Evolutionary conservation across 1,140 invertebrate species (phyloP), one percentile per base, ranked within the genome.

Genomic region (Caenorhabditis briggsae): DNA sequence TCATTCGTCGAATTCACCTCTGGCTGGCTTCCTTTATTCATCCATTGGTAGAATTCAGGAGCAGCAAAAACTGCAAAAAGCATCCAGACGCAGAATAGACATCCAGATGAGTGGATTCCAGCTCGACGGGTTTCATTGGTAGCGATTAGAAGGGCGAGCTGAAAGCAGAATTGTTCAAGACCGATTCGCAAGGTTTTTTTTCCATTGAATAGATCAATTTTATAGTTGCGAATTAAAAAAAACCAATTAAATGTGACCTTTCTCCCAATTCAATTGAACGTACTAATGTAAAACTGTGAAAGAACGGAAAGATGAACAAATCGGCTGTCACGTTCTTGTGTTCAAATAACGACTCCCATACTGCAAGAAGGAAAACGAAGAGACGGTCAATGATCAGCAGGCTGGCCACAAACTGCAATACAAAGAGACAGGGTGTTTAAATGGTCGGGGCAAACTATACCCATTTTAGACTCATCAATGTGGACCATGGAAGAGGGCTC

Each of bases 1-100:
- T 78, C 23, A 78, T 78, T 78, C 23, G 46, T 2, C 6, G n/a
- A 78, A 70, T 46, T 43, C 59, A 87, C 86, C 12, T 55, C 64
- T 48, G 82, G 83, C 33, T 88, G 83, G 41, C 82, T 88, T n/a
- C 88, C 88, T 43, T 86, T 87, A 14, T 5, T 88, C 53, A 88
- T 87, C 88, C 88, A 88, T 16, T 88, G 78, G 59, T 88, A 88
- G 86, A 88, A 88, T 55, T 88, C 88, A 18, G 88, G 88, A 18
- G 78, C 55, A 46, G 88, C 88, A 25, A 46, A 82, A 0, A 88
- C 56, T 14, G 61, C 85, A 82, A 88, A 82, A 16, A 88, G n/a
- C 53, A 88, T 59, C 88, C 88, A 88, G n/a, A 87, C 64, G 58
- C 83, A 84, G 55, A 88, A 88, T 20, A 88, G 53, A 9, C 86